phyloP scores from a whole-genome alignment of 1,140 invertebrate species.

The Hyphantria cunea region DNA sequence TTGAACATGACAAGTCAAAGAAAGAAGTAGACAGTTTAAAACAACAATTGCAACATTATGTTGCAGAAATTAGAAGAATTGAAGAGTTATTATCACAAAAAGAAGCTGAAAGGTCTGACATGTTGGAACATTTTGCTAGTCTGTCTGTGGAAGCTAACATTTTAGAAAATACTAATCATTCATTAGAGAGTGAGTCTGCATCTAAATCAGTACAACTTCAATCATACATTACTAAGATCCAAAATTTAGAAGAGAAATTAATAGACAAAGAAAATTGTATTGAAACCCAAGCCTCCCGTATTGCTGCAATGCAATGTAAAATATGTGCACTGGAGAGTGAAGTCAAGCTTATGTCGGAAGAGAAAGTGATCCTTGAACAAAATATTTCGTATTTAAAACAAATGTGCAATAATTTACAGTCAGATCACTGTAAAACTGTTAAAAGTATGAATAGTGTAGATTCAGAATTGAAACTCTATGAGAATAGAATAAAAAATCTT shows the following conservation, averaged over 20 bases:
- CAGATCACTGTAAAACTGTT: constrained; percentile 51
- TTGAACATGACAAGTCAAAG: constrained; percentile 84
- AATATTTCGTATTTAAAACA: constrained; percentile 76
- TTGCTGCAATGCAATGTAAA: constrained; percentile 68
- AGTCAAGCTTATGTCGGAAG: constrained; percentile 69
- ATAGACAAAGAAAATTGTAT: constrained; percentile 71
- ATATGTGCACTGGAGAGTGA: constrained; percentile 73
- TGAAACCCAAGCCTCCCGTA: constrained; percentile 69
- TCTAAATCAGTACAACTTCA: constrained; percentile 82
- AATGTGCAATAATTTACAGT: constrained; percentile 71
- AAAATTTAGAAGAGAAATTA: constrained; percentile 66
- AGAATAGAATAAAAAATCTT: constrained; percentile 71
- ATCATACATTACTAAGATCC: constrained; percentile 67
- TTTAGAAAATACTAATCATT: constrained; percentile 88
- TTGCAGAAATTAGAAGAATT: constrained; percentile 86
- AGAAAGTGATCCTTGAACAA: constrained; percentile 69
- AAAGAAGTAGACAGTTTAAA: constrained; percentile 86
- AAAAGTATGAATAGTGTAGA: constrained; percentile 55
- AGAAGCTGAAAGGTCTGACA: constrained; percentile 87
- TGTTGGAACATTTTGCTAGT: constrained; percentile 88
- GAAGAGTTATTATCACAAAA: constrained; percentile 87
- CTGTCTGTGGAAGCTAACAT: constrained; percentile 87
- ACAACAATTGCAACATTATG: constrained; percentile 87
- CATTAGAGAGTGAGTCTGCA: constrained; percentile 86
- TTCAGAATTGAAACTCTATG: constrained; percentile 73